Percentiles rank a stretch among this genome's conserved stretches.
Conservation (phyloP, 2,797 vertebrate genomes). For the Cichlasoma orientale region DNA sequence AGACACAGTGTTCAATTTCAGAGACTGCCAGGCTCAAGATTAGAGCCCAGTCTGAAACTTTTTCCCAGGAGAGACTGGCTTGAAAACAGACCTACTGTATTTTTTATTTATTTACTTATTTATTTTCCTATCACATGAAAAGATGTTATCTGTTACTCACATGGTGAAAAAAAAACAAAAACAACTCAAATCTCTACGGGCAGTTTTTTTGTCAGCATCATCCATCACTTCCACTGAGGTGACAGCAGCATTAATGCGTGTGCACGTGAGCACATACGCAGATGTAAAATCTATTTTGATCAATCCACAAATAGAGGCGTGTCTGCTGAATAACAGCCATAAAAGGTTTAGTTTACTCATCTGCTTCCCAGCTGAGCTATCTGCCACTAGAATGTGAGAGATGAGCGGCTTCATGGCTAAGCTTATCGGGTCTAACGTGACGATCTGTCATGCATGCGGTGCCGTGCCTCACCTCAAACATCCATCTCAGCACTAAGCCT, state of each 20-base stretch:
- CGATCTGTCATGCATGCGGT: slow-evolving; percentile 68
- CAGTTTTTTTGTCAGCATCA: slow-evolving; percentile 39
- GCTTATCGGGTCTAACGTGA: slow-evolving; percentile 60
- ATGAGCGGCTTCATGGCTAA: slow-evolving; percentile 54
- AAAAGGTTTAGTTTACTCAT: slow-evolving; percentile 53
- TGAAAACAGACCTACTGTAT: slow-evolving; percentile 33
- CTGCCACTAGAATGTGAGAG: slow-evolving; percentile 55
- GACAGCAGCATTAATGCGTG: slow-evolving; percentile 19
- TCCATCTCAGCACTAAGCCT: slow-evolving; percentile 58
- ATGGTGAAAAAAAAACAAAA: slow-evolving; percentile 32
- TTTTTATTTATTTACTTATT: background rate
- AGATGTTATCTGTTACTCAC: slow-evolving; percentile 33
- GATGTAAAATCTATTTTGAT: slow-evolving; percentile 12
- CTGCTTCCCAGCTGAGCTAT: slow-evolving; percentile 62
- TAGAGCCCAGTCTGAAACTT: slow-evolving; percentile 28
- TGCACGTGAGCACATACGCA: slow-evolving; percentile 8
- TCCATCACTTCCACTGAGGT: slow-evolving; percentile 14
- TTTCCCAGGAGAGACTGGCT: slow-evolving; percentile 19
- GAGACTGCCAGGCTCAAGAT: slow-evolving; percentile 26
- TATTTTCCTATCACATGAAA: slow-evolving; percentile 23
- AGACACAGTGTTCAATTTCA: slow-evolving; percentile 32
- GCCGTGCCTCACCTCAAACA: slow-evolving; percentile 53
- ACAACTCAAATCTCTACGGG: slow-evolving; percentile 12
- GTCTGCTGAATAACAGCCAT: slow-evolving; percentile 42
- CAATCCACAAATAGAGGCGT: slow-evolving; percentile 22